Base-by-base conservation (phyloP, 2,113 vertebrate genomes). In the Acrocephalus arundinaceus region DNA sequence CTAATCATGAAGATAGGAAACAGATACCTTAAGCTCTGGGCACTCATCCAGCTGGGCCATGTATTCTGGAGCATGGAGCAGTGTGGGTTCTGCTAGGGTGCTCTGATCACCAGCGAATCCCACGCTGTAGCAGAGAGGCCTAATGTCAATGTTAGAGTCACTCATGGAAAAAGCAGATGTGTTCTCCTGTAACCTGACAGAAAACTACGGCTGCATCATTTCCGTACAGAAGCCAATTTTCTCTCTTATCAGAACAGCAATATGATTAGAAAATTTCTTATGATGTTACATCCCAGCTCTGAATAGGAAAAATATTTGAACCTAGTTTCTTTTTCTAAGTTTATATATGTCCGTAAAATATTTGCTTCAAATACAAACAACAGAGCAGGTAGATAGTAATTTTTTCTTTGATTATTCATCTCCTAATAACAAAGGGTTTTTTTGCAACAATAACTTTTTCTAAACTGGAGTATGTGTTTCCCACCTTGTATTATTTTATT, bases 1-100 rank as follows among this genome's bases (percentile, higher is more conserved):
- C 77, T 96, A 95, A 87, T 93, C 72, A 67, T 62, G 68, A 91
- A 93, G 68, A 88, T 75, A 76, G 45, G 91, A 93, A 95, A 73
- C 71, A 85, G 87, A 80, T 91, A 85, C 61, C 48, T 84, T 85
- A 92, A 89, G 45, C 31, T 91, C 35, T 46, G 79, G 79, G 82
- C 51, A 13, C 57, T 93, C 90, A 62, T 78, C 78, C 81, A 91
- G 59, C 55, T 94, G 20, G 70, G 59, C 15, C 67, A 54, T 65
- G 93, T 74, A 30, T 83, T 94, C 82, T 81, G 63, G 74, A 87
- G 52, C 21, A 13, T 65, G 86, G 41, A 87, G 31, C 21, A 80
- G 33, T 68, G 24, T 89, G 80, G 9, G n/a, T 83, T 83, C 70
- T 86, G 30, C 12, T 48, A 62, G 33, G 43, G 9, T 55, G 15